These are phyloP conservation scores for Opisthograptis luteolata DNA, from an alignment of 2,888 invertebrate genomes.

Conservation along the genomic window DNA sequence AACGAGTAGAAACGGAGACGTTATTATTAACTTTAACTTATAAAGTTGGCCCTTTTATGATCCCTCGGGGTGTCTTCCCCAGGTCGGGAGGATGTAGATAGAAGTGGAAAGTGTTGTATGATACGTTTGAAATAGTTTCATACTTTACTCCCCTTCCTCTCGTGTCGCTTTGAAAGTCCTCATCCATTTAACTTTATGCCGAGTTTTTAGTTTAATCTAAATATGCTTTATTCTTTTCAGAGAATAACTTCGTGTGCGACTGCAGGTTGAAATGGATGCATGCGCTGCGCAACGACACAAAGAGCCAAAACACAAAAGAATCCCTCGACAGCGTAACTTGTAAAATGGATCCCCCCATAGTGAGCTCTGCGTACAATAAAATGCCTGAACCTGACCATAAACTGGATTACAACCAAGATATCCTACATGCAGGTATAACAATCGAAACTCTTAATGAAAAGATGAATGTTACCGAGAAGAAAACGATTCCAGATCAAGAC, in stretches of 20 bases:
- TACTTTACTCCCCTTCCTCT: conserved; percentile 18
- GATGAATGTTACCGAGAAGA: conserved; percentile 65
- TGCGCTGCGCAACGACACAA: conserved; percentile 89
- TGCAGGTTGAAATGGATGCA: conserved; percentile 93
- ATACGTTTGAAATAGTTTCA: conserved; percentile 41
- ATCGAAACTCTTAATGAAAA: conserved; percentile 67
- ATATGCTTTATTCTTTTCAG: conserved; percentile 80
- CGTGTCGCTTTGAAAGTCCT: conserved; percentile 19
- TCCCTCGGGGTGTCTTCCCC: conserved; percentile 64
- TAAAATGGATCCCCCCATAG: conserved; percentile 84
- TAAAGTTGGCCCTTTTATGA: conserved; percentile 71
- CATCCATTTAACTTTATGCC: conserved; percentile 23
- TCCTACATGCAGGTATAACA: conserved; percentile 65
- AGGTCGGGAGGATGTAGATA: conserved; percentile 43
- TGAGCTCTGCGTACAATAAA: conserved; percentile 78
- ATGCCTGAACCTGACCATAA: conserved; percentile 64
- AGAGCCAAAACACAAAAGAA: conserved; percentile 87
- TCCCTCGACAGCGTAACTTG: conserved; percentile 89
- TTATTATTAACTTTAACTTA: conserved; percentile 70
- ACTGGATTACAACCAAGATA: conserved; percentile 67
- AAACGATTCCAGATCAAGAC: conserved; percentile 50
- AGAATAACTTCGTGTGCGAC: conserved; percentile 93
- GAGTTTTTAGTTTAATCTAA: conserved; percentile 24
- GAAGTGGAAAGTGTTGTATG: conserved; percentile 54
- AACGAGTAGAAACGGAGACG: conserved; percentile 65